Evolutionary conservation across 1,140 invertebrate genomes (phyloP).

Genomic region (Proctacanthus coquilletti): DNA sequence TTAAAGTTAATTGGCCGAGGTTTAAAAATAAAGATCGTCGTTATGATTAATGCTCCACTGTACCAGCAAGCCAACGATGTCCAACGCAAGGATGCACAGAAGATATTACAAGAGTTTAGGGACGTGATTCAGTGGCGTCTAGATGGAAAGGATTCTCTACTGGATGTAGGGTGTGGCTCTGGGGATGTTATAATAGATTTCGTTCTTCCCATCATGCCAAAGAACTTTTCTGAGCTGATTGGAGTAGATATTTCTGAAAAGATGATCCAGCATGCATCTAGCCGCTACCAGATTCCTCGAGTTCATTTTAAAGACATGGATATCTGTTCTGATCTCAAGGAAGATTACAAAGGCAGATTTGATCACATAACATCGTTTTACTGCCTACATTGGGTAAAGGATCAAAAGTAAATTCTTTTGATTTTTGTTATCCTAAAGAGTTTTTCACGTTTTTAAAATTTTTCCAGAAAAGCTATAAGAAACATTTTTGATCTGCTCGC

Average conservation of each 20-base stretch:
- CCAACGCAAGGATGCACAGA: slow-evolving; percentile 48
- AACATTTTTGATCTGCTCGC: slow-evolving; percentile 47
- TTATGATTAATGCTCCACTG: slow-evolving; percentile 48
- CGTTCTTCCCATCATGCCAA: slow-evolving; percentile 46
- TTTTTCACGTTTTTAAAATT: slow-evolving; percentile 31
- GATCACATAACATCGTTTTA: slow-evolving; percentile 66
- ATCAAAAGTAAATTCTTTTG: slow-evolving; percentile 42
- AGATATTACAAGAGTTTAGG: slow-evolving; percentile 48
- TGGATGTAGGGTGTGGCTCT: slow-evolving; percentile 69
- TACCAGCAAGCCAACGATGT: slow-evolving; percentile 46
- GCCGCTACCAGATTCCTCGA: slow-evolving; percentile 27
- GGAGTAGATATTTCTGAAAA: slow-evolving; percentile 53
- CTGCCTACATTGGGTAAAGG: slow-evolving; percentile 65
- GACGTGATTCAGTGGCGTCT: slow-evolving; percentile 39
- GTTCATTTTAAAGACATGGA: slow-evolving; percentile 48
- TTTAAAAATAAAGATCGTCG: no score
- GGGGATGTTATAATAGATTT: slow-evolving; percentile 53
- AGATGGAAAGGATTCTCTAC: slow-evolving; percentile 35
- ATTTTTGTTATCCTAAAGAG: slow-evolving; percentile 69
- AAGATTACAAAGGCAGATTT: slow-evolving; percentile 34
- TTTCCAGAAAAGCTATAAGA: slow-evolving; percentile 39
- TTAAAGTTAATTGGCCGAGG: no score
- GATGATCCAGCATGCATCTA: slow-evolving; percentile 51
- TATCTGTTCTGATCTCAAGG: slow-evolving; percentile 34
- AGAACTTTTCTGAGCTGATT: slow-evolving; percentile 31